Percentiles rank a stretch among this genome's conserved stretches.
phyloP scores from a whole-genome alignment of 1,140 invertebrate species.

The Pentalonia nigronervosa region DNA sequence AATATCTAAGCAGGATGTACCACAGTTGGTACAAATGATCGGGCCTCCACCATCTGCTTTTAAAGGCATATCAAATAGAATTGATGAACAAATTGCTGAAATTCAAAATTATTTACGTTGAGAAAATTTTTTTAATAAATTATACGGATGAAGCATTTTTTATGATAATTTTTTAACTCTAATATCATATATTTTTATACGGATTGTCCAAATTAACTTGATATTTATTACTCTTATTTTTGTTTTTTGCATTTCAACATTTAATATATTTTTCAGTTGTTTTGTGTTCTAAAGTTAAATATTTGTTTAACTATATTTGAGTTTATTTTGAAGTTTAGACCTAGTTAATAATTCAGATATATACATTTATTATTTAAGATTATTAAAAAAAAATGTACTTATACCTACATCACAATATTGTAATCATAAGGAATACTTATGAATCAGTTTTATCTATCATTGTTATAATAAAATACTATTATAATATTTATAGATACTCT shows the following conservation, averaged over 20 bases:
- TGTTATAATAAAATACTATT: background rate
- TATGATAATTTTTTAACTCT: slow-evolving; percentile 40
- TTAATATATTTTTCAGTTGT: slow-evolving; percentile 36
- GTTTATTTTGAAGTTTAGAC: background rate
- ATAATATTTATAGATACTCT: background rate
- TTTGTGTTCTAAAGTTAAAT: slow-evolving; percentile 1
- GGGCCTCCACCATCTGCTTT: slow-evolving; percentile 87
- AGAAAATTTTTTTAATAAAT: background rate
- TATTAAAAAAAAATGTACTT: background rate
- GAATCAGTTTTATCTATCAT: background rate
- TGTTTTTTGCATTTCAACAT: slow-evolving; percentile 47
- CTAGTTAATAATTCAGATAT: background rate
- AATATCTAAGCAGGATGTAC: slow-evolving; percentile 82
- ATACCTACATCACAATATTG: background rate
- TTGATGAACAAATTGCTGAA: slow-evolving; percentile 76
- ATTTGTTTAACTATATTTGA: background rate
- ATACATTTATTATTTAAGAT: background rate
- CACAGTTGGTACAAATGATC: slow-evolving; percentile 89
- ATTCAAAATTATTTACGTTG: slow-evolving; percentile 58
- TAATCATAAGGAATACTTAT: background rate
- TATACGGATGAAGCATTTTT: background rate
- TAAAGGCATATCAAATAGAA: slow-evolving; percentile 78
- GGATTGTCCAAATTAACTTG: slow-evolving; percentile 38
- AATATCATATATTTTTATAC: slow-evolving; percentile 27
- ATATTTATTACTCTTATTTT: slow-evolving; percentile 21